Base-by-base conservation (phyloP, 2,113 vertebrate genomes). In the Vidua macroura region DNA sequence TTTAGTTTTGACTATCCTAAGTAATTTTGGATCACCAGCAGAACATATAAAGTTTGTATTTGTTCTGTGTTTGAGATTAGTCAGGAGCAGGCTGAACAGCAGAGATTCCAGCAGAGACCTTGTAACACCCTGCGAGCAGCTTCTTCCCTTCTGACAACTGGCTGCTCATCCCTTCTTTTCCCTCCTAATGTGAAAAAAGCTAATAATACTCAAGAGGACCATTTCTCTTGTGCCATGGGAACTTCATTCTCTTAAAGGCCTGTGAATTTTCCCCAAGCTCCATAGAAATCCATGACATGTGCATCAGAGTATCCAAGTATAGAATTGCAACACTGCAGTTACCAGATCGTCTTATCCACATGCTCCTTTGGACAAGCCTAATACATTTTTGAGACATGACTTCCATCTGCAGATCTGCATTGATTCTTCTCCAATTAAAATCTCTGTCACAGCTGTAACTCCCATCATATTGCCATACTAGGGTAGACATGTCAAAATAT, bases 311-410 rank as follows among this genome's bases (percentile, higher is more conserved):
- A 93, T 64, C 25, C 55, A 73, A 62, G 64, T 35, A 35, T 17
- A 60, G 78, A 72, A 58, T 49, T 93, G 41, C 63, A 91, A 48
- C 53, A 35, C 53, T 4, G 3, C 25, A 41, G 62, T 84, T 85
- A 79, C 49, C n/a, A 69, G 67, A 63, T 88, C 37, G 19, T 76
- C 41, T 91, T 73, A 79, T 48, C 59, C 72, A 58, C 59, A 7
- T 33, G 16, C 59, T 95, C 63, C 55, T 95, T 88, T 63, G 84
- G 88, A 90, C 37, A 83, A 92, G 16, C 27, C 19, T 66, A 58
- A 77, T 18, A 51, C 43, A 83, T 93, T 95, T 93, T 88, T 93
- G 88, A 92, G 63, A 77, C 76, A 18, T 86, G 82, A 96, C 68
- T 88, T 93, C 51, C 59, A 90, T 70, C 72, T 93, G 86, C 56